These are phyloP conservation scores for Chloroceryle aenea DNA, from an alignment of 2,113 vertebrate species.

Conservation along the genomic window DNA sequence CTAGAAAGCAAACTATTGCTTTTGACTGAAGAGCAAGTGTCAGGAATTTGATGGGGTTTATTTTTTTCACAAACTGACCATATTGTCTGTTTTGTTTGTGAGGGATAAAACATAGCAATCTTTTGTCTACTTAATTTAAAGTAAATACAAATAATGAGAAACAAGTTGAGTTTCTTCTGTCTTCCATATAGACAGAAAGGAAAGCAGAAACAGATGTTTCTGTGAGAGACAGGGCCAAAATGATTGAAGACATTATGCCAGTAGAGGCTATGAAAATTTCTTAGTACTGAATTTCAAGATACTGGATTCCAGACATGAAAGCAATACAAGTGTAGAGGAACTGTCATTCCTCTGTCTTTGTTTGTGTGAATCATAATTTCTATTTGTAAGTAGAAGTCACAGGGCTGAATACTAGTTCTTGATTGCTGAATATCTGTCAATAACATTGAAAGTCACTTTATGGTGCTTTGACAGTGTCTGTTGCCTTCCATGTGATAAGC, in stretches of 20 bases:
- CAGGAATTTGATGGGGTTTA: not conserved
- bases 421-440: not conserved
- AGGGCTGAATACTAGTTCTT: not conserved
- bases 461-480: not conserved
- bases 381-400: accelerated
- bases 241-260: not conserved
- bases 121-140: not conserved
- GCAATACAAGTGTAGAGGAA: not conserved
- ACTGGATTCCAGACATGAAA: not conserved
- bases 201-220: not conserved
- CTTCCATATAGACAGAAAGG: not conserved
- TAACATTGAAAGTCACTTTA: not conserved
- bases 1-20: not conserved
- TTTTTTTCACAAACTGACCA: not conserved
- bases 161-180: not conserved
- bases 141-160: not conserved
- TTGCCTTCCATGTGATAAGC: not conserved
- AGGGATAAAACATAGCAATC: not conserved
- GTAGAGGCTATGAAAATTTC: not conserved
- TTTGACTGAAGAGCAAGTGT: not conserved
- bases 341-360: not conserved
- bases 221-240: not conserved
- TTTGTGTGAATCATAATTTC: not conserved
- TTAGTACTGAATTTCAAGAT: not conserved
- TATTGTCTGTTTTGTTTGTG: not conserved